Evolutionary conservation across 2,113 vertebrate genomes (phyloP).

Genomic region (Psittacula cyanocephala): DNA sequence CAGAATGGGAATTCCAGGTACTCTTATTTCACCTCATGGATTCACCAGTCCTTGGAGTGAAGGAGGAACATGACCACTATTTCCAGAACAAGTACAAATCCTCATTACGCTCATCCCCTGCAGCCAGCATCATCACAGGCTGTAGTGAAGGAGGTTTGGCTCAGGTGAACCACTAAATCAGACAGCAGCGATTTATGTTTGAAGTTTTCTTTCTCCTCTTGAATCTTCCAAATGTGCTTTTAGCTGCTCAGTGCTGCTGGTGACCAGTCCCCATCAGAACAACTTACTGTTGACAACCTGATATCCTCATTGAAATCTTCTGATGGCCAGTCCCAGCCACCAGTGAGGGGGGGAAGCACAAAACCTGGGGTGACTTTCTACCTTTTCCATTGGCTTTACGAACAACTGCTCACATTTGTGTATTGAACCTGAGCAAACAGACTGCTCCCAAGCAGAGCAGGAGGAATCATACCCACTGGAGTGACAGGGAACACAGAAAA

Average conservation of each 20-base stretch:
- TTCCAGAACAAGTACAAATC: background rate
- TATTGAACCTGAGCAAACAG: background rate
- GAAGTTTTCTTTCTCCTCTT: background rate
- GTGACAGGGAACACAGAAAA: background rate
- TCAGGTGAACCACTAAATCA: background rate
- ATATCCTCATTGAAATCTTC: background rate
- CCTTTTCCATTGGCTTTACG: background rate
- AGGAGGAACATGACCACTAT: background rate
- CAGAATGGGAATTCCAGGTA: background rate
- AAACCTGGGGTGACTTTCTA: background rate
- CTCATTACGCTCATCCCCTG: background rate
- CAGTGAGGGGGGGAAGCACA: background rate
- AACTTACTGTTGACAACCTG: background rate
- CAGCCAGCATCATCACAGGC: background rate
- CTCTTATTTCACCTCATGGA: background rate
- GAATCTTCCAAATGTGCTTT: background rate
- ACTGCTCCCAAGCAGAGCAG: background rate
- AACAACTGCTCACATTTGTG: background rate
- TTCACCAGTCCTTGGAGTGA: accelerated
- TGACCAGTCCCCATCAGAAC: background rate
- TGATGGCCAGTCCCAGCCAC: accelerated
- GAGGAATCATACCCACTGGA: background rate
- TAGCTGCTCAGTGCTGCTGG: background rate
- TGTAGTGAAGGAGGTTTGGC: background rate
- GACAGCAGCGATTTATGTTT: background rate